A percentile compares a stretch with the other conserved stretches of the same genome.
Evolutionary conservation across 2,888 invertebrate genomes (phyloP).

Genomic region (Lepetodrilus schrolli): DNA sequence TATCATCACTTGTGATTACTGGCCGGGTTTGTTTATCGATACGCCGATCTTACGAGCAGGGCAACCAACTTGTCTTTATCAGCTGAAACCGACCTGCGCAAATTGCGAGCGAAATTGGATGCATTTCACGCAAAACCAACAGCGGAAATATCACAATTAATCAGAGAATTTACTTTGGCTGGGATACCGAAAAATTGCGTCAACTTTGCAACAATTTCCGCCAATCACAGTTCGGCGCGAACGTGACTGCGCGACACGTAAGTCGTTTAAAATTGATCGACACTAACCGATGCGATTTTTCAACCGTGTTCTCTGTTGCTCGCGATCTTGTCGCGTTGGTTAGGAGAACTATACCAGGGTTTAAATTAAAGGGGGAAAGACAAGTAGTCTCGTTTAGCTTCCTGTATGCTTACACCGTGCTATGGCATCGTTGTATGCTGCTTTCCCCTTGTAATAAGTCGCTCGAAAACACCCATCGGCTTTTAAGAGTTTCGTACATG

Average conservation of each 20-base stretch:
- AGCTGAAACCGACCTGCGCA: constrained; percentile 16
- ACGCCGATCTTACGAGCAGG: not conserved
- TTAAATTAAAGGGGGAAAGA: constrained; percentile 2
- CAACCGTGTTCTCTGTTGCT: not conserved
- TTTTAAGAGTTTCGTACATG: not conserved
- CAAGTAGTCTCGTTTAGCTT: constrained; percentile 11
- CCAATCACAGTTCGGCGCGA: not conserved
- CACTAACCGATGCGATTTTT: not conserved
- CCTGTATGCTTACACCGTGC: not conserved
- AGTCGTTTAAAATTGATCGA: constrained; percentile 22
- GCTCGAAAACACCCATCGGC: not conserved
- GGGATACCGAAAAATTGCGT: constrained; percentile 21
- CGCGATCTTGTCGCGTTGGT: not conserved
- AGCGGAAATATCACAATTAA: constrained; percentile 24
- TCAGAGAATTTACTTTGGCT: constrained; percentile 21
- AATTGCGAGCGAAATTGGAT: constrained; percentile 18
- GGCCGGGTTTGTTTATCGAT: constrained; percentile 23
- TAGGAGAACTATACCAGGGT: not conserved
- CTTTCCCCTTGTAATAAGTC: constrained; percentile 2
- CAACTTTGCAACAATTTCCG: constrained; percentile 27
- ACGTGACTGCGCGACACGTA: constrained; percentile 24
- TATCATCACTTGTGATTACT: constrained; percentile 24
- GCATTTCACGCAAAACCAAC: constrained; percentile 27
- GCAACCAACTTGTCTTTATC: constrained; percentile 1
- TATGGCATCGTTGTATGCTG: not conserved